Conservation (phyloP, 2,797 vertebrate genomes). For the Thripadectes ignobilis region DNA sequence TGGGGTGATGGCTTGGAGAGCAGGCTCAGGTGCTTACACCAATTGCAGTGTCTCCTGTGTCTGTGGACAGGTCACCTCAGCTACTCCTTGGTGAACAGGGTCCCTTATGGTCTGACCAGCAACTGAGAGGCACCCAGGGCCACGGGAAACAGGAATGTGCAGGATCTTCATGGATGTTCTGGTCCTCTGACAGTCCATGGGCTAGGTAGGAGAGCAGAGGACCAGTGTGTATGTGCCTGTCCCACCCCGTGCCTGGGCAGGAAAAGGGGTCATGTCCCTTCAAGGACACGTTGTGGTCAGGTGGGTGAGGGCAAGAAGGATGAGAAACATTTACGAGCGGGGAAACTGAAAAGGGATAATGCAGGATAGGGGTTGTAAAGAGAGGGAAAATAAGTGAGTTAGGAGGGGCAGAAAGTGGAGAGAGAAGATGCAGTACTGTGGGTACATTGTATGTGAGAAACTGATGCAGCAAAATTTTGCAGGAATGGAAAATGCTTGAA, state of each 20-base stretch:
- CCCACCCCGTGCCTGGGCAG: neutral
- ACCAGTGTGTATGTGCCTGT: neutral
- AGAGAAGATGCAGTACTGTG: neutral
- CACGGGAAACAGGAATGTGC: neutral
- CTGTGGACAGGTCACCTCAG: neutral
- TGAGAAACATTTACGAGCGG: neutral
- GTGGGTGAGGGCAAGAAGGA: neutral
- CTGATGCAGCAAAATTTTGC: neutral
- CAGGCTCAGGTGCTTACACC: neutral
- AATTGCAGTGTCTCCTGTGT: neutral
- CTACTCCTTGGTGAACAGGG: neutral
- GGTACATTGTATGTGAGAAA: neutral
- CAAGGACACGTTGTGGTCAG: neutral
- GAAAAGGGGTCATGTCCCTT: neutral
- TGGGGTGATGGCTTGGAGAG: neutral
- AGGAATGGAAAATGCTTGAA: neutral
- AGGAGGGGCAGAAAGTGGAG: neutral
- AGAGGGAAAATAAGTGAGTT: neutral
- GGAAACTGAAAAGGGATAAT: neutral
- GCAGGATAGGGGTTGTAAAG: neutral
- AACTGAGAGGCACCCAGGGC: neutral
- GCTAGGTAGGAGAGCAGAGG: neutral
- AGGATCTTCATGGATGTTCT: neutral
- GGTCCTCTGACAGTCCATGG: neutral
- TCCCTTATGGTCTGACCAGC: neutral